Evolutionary conservation across 1,140 invertebrate genomes (phyloP), one percentile per base, ranked within the genome.

Genomic region (Drosophila saltans): DNA sequence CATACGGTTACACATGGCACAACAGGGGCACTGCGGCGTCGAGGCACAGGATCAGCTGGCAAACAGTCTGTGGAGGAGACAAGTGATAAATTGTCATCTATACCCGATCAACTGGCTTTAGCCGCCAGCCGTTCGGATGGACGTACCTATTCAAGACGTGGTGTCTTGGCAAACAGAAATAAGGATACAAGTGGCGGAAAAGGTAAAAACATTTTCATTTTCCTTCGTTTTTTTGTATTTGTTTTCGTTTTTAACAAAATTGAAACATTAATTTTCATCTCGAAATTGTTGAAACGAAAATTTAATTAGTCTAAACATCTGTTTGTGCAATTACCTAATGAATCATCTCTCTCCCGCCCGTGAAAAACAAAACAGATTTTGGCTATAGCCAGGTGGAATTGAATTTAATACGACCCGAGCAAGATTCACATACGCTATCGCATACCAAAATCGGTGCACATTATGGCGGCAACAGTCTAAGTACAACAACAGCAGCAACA

Each of bases 381-480:
- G 62, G 45, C 67, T 91, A 91, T 8, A 81, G 78, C 0, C 83
- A 91, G 6, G 65, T 91, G 66, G 90, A 91, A 52, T 36, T 89
- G 7, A 91, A 91, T 69, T 69, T 91, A 2, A 77, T 91, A 65
- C 72, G 84, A 10, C 86, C 86, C 16, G 90, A 91, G 11, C 74
- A 70, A 10, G 80, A 91, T 59, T 69, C 66, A 7, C 77, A 79
- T 24, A 61, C 64, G 4, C 76, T 75, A 24, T 61, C 66, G 10
- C 80, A 78, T 16, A 33, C 61, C 41, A 86, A 88, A 26, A 55
- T 77, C 16, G 48, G 41, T 60, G 58, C 71, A 26, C 74, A 80
- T 55, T 82, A 80, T 26, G 71, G 71, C 16, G 65, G 43, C 36
- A 52, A 52, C 30, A 61, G 72, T 48, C 48, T 67, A 0, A 90